Evolutionary conservation across 2,888 invertebrate genomes (phyloP), one percentile per base, ranked within the genome.

Genomic region (Pollenia amentaria): DNA sequence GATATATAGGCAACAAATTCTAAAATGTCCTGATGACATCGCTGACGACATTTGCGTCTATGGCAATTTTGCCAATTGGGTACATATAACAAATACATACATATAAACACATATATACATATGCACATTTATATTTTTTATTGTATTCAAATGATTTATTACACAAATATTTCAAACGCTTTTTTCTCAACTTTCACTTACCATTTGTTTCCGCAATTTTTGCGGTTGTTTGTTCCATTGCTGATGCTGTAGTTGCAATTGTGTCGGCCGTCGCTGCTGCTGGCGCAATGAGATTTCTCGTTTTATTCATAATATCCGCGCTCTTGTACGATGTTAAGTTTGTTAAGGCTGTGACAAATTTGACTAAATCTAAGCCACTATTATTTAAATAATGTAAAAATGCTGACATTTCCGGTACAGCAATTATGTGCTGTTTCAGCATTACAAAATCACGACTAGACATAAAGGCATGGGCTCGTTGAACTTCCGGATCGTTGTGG

Each of bases 341-440:
- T 21, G 89, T 88, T 69, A 93, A 67, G 0, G 90, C 89, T 65
- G 90, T 88, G 4, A 90, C 79, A 79, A 92, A 89, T 53, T 89
- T 84, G 1, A 93, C 72, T 46, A 93, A 90, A 90, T 93, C 92
- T 78, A 93, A 85, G 11, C 93, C 93, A 67, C 90, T 91, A 83
- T 89, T 89, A 87, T 92, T 91, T 81, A 93, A 89, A 88, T 92
- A 93, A 72, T 89, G 89, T 44, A 92, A 88, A 82, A 93, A 91
- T 21, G 90, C 89, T 73, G 88, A 85, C 84, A 93, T 90, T 89
- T 93, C 93, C 55, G 91, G 90, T 75, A 92, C 87, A 21, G 89
- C 89, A 42, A 92, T 79, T 18, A 92, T 90, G 12, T 90, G 89
- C 67, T 91, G 89, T 76, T 90, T 90, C 70, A 93, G 85, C 48